Percentiles rank a stretch among this genome's conserved stretches.
These are phyloP conservation scores for Pardalotus punctatus DNA, from an alignment of 2,113 vertebrate species.

Conservation along the genomic window DNA sequence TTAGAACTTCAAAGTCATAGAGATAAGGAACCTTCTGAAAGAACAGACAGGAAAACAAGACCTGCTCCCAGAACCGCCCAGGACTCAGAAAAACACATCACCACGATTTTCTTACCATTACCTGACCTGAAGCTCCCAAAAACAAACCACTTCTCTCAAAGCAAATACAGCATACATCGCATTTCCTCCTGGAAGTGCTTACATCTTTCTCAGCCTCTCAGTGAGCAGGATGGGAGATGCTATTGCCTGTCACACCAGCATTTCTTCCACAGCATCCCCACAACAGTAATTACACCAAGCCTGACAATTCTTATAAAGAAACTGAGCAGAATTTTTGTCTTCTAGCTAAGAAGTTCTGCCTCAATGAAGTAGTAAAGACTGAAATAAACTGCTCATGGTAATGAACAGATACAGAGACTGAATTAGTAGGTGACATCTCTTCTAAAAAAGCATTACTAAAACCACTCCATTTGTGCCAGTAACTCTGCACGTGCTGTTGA, in stretches of 20 bases:
- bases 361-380: not conserved
- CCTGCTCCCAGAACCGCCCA: not conserved
- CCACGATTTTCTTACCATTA: not conserved
- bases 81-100: not conserved
- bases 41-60: not conserved
- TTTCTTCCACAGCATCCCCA: not conserved
- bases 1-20: not conserved
- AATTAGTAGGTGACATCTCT: not conserved
- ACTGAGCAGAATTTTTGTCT: not conserved
- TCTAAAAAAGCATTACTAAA: not conserved
- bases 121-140: not conserved
- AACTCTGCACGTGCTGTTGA: rapidly evolving
- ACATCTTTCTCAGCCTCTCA: not conserved
- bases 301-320: not conserved
- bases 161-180: rapidly evolving
- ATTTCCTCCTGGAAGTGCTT: not conserved
- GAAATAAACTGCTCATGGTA: not conserved
- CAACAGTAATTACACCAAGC: not conserved
- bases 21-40: not conserved
- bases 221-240: not conserved
- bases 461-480: not conserved
- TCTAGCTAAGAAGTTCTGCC: not conserved
- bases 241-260: not conserved
- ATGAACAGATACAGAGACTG: not conserved
- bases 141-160: not conserved